Evolutionary conservation across 1,140 invertebrate genomes (phyloP), one percentile per base, ranked within the genome.

Genomic region (Holotrichia oblita): DNA sequence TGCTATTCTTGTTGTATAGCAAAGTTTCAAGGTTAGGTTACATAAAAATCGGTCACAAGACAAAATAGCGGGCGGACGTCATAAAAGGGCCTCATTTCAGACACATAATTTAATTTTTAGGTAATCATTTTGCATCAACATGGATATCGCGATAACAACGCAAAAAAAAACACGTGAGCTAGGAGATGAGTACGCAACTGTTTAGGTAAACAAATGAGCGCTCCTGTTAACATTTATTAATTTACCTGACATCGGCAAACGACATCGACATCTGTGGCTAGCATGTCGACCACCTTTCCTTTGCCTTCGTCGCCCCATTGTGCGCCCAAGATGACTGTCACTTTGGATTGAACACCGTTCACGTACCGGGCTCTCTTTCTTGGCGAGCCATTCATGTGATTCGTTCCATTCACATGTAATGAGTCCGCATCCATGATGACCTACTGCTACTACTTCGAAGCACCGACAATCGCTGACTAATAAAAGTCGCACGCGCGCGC

Each of bases 231-330:
- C 27, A 22, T 69, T 69, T 69, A 24, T n/a, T n/a, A 12, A 85
- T 87, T 89, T 90, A 98, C 97, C 93, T 99, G 97, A 92, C 97
- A 99, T 84, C 98, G 93, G 89, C 97, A 98, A 73, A 99, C 97
- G 83, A 99, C 90, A 89, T 99, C 97, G 64, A 93, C 94, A 81
- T 95, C 89, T 4, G 91, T 91, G 61, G 98, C 97, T 24, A 99
- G 89, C 91, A 98, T 94, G 89, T 99, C 99, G n/a, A 99, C 98
- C 79, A 99, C 93, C 91, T 99, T 99, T 80, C 99, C 99, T 90
- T 99, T 99, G 81, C 99, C 99, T 90, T 99, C 99, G 87, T 99
- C 99, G 73, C 99, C 99, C 98, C 98, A 99, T 91, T 99, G 99
- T 59, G 97, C 97, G 77, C 99, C 99, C 77, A 99, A 90, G 78